Percentiles rank a stretch among this genome's conserved stretches.
Evolutionary conservation across 2,797 vertebrate genomes (phyloP).

Genomic region (Odontamblyopus lacepedii): DNA sequence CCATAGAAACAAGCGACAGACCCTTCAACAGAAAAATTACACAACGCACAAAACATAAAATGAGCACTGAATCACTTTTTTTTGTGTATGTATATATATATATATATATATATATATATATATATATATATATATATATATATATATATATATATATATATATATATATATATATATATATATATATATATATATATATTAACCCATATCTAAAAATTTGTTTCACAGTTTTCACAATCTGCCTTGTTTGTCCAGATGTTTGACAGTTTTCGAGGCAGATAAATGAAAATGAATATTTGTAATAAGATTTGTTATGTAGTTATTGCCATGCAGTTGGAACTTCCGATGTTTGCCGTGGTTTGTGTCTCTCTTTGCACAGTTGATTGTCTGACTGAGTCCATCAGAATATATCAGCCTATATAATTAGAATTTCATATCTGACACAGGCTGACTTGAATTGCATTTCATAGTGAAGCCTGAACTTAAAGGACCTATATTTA

Average conservation of each 20-base stretch:
- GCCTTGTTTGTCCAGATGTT: neutral
- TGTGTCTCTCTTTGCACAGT: neutral
- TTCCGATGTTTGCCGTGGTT: neutral
- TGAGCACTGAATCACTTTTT: neutral
- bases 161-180: no score
- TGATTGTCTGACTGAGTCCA: slow-evolving; percentile 1
- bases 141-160: no score
- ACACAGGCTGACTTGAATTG: neutral
- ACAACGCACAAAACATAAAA: no score
- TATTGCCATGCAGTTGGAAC: neutral
- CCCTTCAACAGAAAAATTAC: no score
- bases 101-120: no score
- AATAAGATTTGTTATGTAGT: neutral
- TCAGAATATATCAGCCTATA: neutral
- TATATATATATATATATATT: no score
- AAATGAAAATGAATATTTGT: neutral
- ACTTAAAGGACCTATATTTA: neutral
- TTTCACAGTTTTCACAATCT: neutral
- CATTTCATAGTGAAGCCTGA: neutral
- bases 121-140: no score
- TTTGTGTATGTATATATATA: no score
- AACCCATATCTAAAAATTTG: neutral
- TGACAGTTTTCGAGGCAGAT: neutral
- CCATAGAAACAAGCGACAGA: no score
- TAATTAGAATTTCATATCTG: slow-evolving; percentile 4